Percentiles rank a stretch among this genome's conserved stretches.
phyloP scores from a whole-genome alignment of 2,797 vertebrate genomes.

The Brachyrhaphis roseni region DNA sequence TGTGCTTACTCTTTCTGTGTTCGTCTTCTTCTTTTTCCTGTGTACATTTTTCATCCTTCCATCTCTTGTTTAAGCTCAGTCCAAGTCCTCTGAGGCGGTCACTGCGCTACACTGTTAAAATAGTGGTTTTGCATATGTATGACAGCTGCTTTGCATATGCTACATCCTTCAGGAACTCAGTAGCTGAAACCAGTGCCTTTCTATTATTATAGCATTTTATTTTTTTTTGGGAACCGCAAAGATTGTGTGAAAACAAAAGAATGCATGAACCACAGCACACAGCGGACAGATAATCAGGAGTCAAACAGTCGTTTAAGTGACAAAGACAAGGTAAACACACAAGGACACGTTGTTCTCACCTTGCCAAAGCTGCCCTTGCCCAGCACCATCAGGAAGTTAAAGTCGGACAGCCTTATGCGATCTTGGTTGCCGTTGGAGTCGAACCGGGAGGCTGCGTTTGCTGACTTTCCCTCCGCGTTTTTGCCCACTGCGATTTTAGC shows the following conservation, averaged over 20 bases:
- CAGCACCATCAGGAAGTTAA: constrained; percentile 98
- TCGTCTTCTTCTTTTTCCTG: constrained; percentile 32
- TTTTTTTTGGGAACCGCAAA: neutral
- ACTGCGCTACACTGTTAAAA: neutral
- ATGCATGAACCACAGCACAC: neutral
- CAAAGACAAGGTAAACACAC: neutral
- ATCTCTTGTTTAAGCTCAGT: constrained; percentile 13
- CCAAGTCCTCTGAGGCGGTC: constrained; percentile 3
- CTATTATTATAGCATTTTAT: neutral
- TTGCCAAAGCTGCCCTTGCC: constrained; percentile 99
- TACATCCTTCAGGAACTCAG: neutral
- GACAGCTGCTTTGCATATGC: neutral
- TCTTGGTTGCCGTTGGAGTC: constrained; percentile 95
- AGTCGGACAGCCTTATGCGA: constrained; percentile 93
- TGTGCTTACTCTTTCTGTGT: constrained; percentile 30
- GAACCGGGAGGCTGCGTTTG: constrained; percentile 87
- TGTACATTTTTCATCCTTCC: constrained; percentile 24
- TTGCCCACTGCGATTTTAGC: constrained; percentile 92
- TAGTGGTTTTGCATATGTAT: neutral
- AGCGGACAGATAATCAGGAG: neutral
- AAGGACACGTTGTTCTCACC: constrained; percentile 70
- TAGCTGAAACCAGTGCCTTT: neutral
- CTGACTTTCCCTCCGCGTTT: constrained; percentile 84
- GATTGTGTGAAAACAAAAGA: neutral
- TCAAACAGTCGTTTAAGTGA: neutral